Evolutionary conservation across 2,888 invertebrate species (phyloP), one percentile per base, ranked within the genome.

Genomic region (Orchesella flavescens): DNA sequence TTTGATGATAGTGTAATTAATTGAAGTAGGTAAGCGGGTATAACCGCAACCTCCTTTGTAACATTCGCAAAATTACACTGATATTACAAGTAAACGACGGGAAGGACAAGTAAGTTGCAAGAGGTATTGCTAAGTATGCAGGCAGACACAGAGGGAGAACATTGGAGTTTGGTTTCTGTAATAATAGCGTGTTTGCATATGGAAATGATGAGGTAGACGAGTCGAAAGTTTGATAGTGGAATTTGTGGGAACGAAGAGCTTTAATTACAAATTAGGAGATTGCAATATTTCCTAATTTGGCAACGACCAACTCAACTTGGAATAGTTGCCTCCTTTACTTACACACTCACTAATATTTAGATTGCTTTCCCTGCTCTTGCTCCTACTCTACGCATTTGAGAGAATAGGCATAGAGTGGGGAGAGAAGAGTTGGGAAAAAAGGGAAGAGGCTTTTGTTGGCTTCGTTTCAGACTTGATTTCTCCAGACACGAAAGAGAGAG

Each of bases 271-370:
- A 83, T 83, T 83, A 83, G 83, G 77, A 83, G 83, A 83, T 83
- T 83, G 83, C 83, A 83, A 83, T 83, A 83, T 83, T 83, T 83
- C 83, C 83, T 83, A 83, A 83, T 83, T 83, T 83, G 83, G 83
- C 83, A 83, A 83, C 61, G 83, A 77, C 74, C 46, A 74, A 66
- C 66, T 66, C 46, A 74, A 66, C 66, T 66, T 44, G 34, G 57
- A 19, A 10, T 49, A 69, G 34, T 34, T 34, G 34, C 34, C 46
- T 24, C 69, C 72, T 63, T 49, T 12, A 13, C 53, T 65, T 53
- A 49, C 71, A 68, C 77, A 68, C 59, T 65, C 57, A 66, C 76
- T 68, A 76, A 76, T 76, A 76, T 24, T 68, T 66, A 57, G 57
- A 68, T 68, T 57, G 53, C 5, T 66, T 49, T 34, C 21, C 69